Evolutionary conservation across 2,113 vertebrate species (phyloP).

Genomic region (Phrynocephalus versicolor): DNA sequence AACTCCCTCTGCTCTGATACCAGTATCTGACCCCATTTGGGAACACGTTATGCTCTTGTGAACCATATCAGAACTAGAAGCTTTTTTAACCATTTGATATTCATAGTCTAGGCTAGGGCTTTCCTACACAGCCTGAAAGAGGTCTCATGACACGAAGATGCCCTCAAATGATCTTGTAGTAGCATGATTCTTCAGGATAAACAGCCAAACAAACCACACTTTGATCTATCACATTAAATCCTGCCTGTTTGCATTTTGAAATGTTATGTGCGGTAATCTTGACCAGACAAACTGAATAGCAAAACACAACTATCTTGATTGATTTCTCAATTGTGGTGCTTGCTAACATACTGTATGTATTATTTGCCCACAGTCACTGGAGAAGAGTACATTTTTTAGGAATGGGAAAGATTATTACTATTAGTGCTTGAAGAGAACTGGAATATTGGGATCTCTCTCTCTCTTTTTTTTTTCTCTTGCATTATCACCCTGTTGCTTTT

Average conservation of each 20-base stretch:
- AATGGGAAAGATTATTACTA: neutral
- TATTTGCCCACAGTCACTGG: neutral
- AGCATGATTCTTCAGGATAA: neutral
- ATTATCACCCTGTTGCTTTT: slow-evolving; percentile 33
- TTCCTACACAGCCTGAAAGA: neutral
- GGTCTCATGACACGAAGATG: neutral
- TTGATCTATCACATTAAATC: neutral
- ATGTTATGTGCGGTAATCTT: no score
- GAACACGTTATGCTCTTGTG: no score
- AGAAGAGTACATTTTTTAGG: neutral
- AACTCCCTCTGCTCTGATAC: neutral
- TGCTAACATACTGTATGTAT: neutral
- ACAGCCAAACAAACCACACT: neutral
- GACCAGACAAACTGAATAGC: neutral
- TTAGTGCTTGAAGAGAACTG: slow-evolving; percentile 7
- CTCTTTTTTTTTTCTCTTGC: slow-evolving; percentile 10
- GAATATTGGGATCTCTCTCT: slow-evolving; percentile 5
- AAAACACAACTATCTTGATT: neutral
- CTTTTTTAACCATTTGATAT: neutral
- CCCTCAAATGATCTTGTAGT: neutral
- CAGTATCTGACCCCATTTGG: no score
- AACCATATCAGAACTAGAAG: no score
- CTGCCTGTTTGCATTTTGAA: neutral
- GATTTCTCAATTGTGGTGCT: neutral
- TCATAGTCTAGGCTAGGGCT: neutral